Evolutionary conservation across 2,888 invertebrate genomes (phyloP).

Genomic region (Orthonychiurus folsomi): DNA sequence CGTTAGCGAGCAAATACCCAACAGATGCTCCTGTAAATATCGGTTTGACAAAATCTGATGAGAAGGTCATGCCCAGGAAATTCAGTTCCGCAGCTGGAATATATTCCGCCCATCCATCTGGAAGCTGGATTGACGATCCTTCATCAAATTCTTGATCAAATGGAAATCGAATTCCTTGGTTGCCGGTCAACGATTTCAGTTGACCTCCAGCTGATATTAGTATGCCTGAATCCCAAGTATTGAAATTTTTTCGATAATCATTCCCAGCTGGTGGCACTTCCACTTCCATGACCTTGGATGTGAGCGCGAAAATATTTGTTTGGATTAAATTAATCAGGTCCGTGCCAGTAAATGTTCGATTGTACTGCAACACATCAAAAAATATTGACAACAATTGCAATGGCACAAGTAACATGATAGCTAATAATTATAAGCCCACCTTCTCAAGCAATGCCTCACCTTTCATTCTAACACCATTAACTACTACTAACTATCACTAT

Average conservation of each 20-base stretch:
- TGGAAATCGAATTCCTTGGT: background rate
- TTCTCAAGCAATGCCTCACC: too few species aligned
- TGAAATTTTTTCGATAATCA: background rate
- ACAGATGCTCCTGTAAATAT: background rate
- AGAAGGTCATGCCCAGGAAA: background rate
- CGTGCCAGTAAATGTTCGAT: constrained; percentile 16
- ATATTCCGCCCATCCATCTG: constrained; percentile 21
- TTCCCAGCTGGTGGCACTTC: too few species aligned
- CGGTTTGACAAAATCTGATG: background rate
- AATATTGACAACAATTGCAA: too few species aligned
- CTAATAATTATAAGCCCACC: too few species aligned
- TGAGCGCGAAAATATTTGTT: constrained; percentile 17
- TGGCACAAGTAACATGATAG: too few species aligned
- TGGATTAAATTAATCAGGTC: constrained; percentile 20
- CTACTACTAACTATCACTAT: too few species aligned
- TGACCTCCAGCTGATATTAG: background rate
- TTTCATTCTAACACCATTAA: too few species aligned
- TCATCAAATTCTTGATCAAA: background rate
- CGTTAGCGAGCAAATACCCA: background rate
- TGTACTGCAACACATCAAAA: background rate
- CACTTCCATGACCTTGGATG: too few species aligned
- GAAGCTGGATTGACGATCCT: constrained; percentile 24
- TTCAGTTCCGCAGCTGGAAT: background rate
- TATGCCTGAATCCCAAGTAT: background rate
- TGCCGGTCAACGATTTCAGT: background rate